phyloP scores from a whole-genome alignment of 2,888 invertebrate genomes.

The Tenthredo livida region DNA sequence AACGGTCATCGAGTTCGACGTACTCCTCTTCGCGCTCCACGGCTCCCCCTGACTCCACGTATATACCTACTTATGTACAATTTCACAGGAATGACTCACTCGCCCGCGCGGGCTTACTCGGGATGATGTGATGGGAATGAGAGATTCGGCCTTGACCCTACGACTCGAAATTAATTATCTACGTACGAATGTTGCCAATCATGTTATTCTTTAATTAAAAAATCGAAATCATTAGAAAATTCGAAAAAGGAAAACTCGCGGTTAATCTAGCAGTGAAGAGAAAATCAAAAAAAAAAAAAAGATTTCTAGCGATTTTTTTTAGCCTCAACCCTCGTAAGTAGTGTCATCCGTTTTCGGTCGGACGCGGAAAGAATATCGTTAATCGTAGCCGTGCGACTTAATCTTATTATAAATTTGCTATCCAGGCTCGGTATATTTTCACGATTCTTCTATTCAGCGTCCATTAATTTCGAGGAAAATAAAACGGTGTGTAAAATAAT shows the following conservation, averaged over 20 bases:
- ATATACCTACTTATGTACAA: conserved; percentile 60
- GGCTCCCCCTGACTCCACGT: not conserved
- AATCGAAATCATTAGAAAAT: not conserved
- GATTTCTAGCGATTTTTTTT: not conserved
- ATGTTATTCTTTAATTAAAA: not conserved
- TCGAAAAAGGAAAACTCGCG: not conserved
- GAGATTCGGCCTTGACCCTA: conserved; percentile 76
- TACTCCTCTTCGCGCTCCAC: conserved; percentile 61
- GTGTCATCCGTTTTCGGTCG: not conserved
- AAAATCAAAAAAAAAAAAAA: not conserved
- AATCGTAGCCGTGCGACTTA: not conserved
- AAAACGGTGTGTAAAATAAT: not conserved
- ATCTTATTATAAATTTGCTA: not conserved
- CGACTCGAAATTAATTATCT: conserved; percentile 66
- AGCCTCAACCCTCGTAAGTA: not conserved
- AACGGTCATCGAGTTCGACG: conserved; percentile 77
- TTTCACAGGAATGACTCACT: conserved; percentile 74
- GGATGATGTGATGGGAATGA: conserved; percentile 65
- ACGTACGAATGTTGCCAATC: not conserved
- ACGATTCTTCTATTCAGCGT: not conserved
- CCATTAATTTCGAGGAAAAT: not conserved
- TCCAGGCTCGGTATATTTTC: not conserved
- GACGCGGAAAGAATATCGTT: not conserved
- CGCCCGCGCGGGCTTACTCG: conserved; percentile 32
- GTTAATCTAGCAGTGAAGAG: not conserved